Evolutionary conservation across 2,113 vertebrate species (phyloP).

Genomic region (Cryptoleucopteryx plumbea): DNA sequence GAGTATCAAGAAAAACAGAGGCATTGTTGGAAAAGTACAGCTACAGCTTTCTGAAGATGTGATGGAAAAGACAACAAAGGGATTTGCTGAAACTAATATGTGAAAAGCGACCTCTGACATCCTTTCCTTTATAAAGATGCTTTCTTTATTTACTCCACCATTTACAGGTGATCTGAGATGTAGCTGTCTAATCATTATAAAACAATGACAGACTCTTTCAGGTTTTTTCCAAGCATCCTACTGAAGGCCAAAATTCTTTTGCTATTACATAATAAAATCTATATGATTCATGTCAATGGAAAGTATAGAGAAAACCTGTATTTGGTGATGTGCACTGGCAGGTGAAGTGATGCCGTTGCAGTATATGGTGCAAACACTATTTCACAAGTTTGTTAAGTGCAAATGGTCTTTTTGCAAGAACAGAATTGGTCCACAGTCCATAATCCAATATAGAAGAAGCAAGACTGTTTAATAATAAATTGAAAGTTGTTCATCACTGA

Average conservation of each 20-base stretch:
- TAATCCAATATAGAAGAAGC: neutral
- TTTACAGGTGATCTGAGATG: neutral
- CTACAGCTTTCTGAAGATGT: neutral
- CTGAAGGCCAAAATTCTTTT: neutral
- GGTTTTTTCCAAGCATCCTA: neutral
- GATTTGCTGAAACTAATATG: neutral
- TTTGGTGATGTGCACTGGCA: neutral
- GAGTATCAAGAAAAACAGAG: neutral
- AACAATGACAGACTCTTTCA: neutral
- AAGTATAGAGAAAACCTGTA: neutral
- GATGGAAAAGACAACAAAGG: neutral
- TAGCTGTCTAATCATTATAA: neutral
- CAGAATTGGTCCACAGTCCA: neutral
- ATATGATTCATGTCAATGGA: neutral
- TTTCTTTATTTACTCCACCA: neutral
- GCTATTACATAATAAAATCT: neutral
- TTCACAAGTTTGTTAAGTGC: neutral
- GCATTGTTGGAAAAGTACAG: neutral
- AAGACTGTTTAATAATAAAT: neutral
- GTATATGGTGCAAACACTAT: neutral
- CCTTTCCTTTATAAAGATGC: neutral
- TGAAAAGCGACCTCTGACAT: neutral
- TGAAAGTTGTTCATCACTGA: neutral
- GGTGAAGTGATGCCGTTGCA: neutral
- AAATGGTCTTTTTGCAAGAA: neutral